Evolutionary conservation across 2,797 vertebrate species (phyloP).

Genomic region (Enteromius fasciolatus): DNA sequence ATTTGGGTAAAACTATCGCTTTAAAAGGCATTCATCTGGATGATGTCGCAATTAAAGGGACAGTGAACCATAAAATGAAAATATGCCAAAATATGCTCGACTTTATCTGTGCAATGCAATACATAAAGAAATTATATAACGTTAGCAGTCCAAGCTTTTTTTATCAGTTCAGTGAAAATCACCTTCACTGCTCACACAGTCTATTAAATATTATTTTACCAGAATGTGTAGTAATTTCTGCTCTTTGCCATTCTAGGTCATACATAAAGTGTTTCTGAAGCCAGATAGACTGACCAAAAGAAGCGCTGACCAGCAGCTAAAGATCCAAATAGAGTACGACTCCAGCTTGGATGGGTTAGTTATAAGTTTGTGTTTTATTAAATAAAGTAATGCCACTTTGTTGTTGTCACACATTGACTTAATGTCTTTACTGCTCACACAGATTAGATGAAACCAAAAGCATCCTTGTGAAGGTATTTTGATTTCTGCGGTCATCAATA

Average conservation of each 20-base stretch:
- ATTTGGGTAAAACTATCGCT: neutral
- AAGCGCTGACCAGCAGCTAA: slow-evolving; percentile 84
- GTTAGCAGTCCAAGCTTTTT: neutral
- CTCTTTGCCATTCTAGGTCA: slow-evolving; percentile 72
- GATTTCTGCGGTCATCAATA: neutral
- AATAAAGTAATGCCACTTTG: slow-evolving; percentile 17
- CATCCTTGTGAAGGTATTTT: slow-evolving; percentile 81
- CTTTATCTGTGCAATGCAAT: neutral
- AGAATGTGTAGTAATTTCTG: neutral
- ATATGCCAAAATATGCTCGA: neutral
- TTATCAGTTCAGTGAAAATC: neutral
- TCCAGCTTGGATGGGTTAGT: slow-evolving; percentile 89
- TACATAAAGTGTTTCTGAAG: slow-evolving; percentile 86
- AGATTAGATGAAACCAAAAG: slow-evolving; percentile 83
- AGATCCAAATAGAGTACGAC: slow-evolving; percentile 90
- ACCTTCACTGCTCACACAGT: neutral
- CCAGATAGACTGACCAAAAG: slow-evolving; percentile 86
- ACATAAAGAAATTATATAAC: neutral
- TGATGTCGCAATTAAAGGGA: neutral
- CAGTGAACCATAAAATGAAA: neutral
- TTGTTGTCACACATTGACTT: slow-evolving; percentile 1
- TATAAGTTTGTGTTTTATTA: slow-evolving; percentile 7
- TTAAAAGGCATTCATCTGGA: neutral
- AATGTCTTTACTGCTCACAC: slow-evolving; percentile 47
- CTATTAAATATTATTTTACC: neutral